Conservation (phyloP, 2,113 vertebrate species). For the Callaeas wilsoni region DNA sequence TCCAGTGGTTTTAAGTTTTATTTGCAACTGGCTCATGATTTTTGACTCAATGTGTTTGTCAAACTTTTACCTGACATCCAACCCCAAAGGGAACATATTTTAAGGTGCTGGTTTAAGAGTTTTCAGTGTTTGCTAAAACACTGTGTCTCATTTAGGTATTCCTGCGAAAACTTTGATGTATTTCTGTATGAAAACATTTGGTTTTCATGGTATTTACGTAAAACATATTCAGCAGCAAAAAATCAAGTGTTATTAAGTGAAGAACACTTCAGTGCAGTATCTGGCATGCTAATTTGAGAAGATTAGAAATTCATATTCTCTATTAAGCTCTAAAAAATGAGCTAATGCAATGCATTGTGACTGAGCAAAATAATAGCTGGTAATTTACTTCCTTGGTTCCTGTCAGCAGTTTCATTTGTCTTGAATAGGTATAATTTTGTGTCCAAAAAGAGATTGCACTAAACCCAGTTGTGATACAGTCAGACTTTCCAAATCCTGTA, state of each 20-base stretch:
- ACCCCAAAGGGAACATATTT: not conserved
- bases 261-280: not conserved
- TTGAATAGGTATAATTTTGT: slow-evolving; percentile 9
- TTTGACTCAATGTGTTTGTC: not conserved
- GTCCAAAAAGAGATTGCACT: not conserved
- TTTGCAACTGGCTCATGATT: not conserved
- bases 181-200: not conserved
- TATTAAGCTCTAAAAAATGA: not conserved
- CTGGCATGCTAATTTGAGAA: not conserved
- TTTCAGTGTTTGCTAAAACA: not conserved
- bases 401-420: slow-evolving; percentile 8
- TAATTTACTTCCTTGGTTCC: slow-evolving; percentile 24
- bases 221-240: not conserved
- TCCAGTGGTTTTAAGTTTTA: not conserved
- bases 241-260: not conserved
- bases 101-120: not conserved
- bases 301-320: not conserved
- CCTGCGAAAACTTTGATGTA: not conserved
- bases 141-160: not conserved
- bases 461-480: not conserved
- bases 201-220: not conserved
- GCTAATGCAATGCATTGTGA: not conserved
- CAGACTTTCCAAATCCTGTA: not conserved
- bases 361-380: not conserved
- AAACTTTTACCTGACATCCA: not conserved